A percentile compares a stretch with the other conserved stretches of the same genome.
Evolutionary conservation across 1,140 invertebrate species (phyloP).

Genomic region (Musca domestica): DNA sequence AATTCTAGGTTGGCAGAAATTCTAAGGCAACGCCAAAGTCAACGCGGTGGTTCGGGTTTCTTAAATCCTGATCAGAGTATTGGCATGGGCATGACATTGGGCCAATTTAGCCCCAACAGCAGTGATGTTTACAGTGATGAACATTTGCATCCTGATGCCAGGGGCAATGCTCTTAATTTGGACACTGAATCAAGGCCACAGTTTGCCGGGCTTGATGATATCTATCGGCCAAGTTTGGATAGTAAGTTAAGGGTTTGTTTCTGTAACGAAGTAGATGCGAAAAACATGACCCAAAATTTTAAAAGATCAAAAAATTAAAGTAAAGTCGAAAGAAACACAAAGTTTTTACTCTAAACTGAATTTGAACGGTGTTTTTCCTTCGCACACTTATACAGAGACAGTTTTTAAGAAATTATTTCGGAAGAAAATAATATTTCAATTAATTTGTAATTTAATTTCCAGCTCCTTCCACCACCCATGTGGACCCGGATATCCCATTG

Average conservation of each 20-base stretch:
- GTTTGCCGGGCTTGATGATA: conserved; percentile 56
- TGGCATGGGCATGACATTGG: conserved; percentile 54
- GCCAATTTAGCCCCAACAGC: conserved; percentile 50
- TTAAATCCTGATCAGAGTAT: conserved; percentile 53
- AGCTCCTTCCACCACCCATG: conserved; percentile 28
- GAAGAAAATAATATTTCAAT: not conserved
- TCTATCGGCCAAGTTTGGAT: conserved; percentile 55
- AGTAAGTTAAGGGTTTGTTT: conserved; percentile 38
- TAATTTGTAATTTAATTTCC: not conserved
- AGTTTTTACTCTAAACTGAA: no score
- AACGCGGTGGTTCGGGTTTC: conserved; percentile 35
- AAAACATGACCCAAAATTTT: no score
- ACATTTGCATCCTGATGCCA: conserved; percentile 29
- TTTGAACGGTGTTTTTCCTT: no score
- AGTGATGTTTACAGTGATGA: conserved; percentile 55
- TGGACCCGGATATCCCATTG: conserved; percentile 42
- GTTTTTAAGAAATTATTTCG: no score
- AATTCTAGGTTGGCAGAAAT: conserved; percentile 47
- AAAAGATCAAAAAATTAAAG: no score
- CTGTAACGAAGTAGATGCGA: not conserved
- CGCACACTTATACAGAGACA: no score
- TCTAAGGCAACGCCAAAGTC: conserved; percentile 38
- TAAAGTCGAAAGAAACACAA: no score
- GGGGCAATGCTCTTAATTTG: conserved; percentile 50
- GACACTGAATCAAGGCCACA: conserved; percentile 54